Evolutionary conservation across 2,113 vertebrate genomes (phyloP), one percentile per base, ranked within the genome.

Genomic region (Reinhardtius hippoglossoides): DNA sequence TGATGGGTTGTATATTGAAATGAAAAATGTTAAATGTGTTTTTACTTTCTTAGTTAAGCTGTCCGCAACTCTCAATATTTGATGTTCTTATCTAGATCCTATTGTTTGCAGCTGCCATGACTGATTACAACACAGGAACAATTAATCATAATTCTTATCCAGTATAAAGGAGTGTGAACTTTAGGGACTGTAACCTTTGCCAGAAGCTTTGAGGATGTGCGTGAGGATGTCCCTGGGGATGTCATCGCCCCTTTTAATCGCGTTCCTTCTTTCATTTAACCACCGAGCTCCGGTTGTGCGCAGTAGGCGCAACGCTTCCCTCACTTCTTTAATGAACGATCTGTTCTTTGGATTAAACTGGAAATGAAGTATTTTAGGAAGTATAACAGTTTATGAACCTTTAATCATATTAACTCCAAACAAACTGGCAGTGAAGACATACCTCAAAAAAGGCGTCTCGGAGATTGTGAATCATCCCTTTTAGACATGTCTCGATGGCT

Each of bases 191-290:
- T 26, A 5, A 90, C 91, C 91, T 87, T 81, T 89, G 91, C 88
- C 91, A 20, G 87, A 90, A 71, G 91, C 80, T 85, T 96, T 97
- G 83, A 98, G 94, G 52, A 98, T 97, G 81, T 96, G 95, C 0
- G 96, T 97, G 21, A 98, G 96, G 77, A 99, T 97, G 89, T 99
- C 97, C 0, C 92, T 64, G 0, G 96, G 94, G 0, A 92, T 88
- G 0, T 95, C 93, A 5, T 96, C 96, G 0, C 94, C 95, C 0
- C 91, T 91, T 82, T 78, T 73, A 13, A 98, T 89, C 56, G 95
- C 95, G 31, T 90, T 88, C 31, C 90, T 95, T 74, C 97, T 94
- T 3, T 84, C 59, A 5, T 93, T 70, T 42, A 98, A 93, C 93
- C 96, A 98, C 70, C 95, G 82, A 67, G 94, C 93, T 44, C 95